Evolutionary conservation across 2,113 vertebrate species (phyloP).

Genomic region (Neolamprologus sp.): DNA sequence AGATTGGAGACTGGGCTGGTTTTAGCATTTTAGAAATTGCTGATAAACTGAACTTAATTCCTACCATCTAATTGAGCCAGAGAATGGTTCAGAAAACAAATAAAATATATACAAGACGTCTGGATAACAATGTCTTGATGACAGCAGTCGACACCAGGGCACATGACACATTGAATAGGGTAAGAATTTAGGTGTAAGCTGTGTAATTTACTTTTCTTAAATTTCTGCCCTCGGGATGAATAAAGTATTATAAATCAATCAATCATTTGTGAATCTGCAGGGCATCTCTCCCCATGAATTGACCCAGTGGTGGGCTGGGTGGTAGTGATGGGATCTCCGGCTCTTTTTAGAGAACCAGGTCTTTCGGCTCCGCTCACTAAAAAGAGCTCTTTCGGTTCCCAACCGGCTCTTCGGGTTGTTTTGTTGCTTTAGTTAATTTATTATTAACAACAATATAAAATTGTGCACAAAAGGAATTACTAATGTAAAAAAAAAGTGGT

Average conservation of each 20-base stretch:
- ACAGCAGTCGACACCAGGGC: neutral
- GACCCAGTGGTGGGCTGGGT: neutral
- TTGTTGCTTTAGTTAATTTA: neutral
- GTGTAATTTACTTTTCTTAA: neutral
- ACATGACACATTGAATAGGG: neutral
- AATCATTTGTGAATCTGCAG: neutral
- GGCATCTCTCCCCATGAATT: neutral
- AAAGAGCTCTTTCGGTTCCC: neutral
- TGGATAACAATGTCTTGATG: neutral
- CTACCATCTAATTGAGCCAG: neutral
- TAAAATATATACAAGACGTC: neutral
- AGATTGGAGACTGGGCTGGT: neutral
- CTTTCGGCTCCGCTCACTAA: neutral
- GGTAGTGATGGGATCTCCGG: rapidly evolving
- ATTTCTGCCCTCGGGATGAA: neutral
- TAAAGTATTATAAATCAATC: neutral
- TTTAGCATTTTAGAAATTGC: neutral
- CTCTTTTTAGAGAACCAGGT: neutral
- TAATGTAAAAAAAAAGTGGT: neutral
- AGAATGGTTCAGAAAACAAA: neutral
- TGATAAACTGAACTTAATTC: neutral
- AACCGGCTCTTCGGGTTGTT: neutral
- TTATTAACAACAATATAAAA: neutral
- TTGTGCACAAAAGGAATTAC: neutral
- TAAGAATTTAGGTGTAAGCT: neutral